Evolutionary conservation across 2,888 invertebrate species (phyloP), one percentile per base, ranked within the genome.

Genomic region (Tachystola acroxantha): DNA sequence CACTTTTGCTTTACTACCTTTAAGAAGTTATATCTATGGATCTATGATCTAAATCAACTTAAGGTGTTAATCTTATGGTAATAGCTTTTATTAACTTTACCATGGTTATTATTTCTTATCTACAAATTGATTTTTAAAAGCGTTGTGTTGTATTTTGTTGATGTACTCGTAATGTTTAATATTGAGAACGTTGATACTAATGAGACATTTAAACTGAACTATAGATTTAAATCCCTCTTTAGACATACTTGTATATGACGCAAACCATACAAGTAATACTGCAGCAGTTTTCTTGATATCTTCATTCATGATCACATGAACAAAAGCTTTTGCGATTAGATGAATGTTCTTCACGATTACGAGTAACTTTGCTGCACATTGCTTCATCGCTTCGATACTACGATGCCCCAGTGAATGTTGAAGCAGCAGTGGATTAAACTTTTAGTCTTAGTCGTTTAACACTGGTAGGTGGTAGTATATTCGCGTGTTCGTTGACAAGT

Each of bases 401-500:
- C 10, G 22, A 26, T 13, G 3, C 7, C 16, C 6, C 5, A n/a
- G 11, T 24, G 1, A 9, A 13, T 9, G 9, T 2, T 1, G n/a
- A 12, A 11, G 12, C 5, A 28, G 20, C 34, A 34, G 12, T 34
- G 20, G 22, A 29, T 33, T 10, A 28, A 10, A 29, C 12, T 10
- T 16, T 19, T 12, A 11, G 4, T 25, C 10, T 1, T 2, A 11
- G 12, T 46, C 32, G 27, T 32, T 37, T 35, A 22, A 34, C 36
- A 34, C 22, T 27, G 34, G 43, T n/a, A n/a, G n/a, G n/a, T n/a
- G n/a, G n/a, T n/a, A n/a, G n/a, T 46, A 40, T 45, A 7, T 10
- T 31, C 20, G 11, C 19, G 3, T 19, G 44, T 47, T 33, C 53
- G 57, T 54, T 62, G 67, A 64, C 62, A 58, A 68, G 69, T 70